Evolutionary conservation across 1,140 invertebrate genomes (phyloP).

Genomic region (Ceratosolen fusciceps): DNA sequence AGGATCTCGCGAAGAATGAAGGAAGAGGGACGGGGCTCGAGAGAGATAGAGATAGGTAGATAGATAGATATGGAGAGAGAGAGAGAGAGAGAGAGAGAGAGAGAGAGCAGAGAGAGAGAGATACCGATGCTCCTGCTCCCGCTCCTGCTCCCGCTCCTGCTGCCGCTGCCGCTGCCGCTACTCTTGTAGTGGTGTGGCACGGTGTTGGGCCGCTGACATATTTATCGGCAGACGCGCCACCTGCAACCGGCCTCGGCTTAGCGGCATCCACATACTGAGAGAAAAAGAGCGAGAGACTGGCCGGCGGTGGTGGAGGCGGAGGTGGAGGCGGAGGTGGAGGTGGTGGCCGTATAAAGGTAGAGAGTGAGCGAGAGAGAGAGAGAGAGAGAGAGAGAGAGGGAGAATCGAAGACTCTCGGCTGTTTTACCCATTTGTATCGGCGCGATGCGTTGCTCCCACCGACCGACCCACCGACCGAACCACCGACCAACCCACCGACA

Average conservation of each 20-base stretch:
- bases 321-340: no score
- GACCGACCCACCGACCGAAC: conserved; percentile 50
- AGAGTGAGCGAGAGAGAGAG: conserved; percentile 21
- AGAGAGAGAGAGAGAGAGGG: conserved; percentile 21
- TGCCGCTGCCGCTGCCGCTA: not conserved
- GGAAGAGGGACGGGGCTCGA: conserved; percentile 53
- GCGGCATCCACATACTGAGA: conserved; percentile 59
- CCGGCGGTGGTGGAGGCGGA: no score
- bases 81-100: conserved; percentile 52
- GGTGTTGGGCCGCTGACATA: conserved; percentile 69
- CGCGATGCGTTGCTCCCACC: conserved; percentile 22
- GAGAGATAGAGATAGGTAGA: conserved; percentile 17
- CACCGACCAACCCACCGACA: conserved; percentile 49
- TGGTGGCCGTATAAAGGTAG: not conserved
- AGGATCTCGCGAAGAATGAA: conserved; percentile 31
- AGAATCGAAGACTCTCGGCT: conserved; percentile 36
- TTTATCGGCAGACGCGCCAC: conserved; percentile 69
- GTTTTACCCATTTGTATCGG: conserved; percentile 60
- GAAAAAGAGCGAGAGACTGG: not conserved
- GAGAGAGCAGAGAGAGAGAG: not conserved
- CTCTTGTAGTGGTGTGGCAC: conserved; percentile 45
- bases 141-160: not conserved
- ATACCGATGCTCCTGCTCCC: not conserved
- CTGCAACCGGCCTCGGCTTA: conserved; percentile 60
- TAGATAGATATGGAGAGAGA: conserved; percentile 23